Evolutionary conservation across 2,113 vertebrate species (phyloP).

Genomic region (Hepsetus odoe): DNA sequence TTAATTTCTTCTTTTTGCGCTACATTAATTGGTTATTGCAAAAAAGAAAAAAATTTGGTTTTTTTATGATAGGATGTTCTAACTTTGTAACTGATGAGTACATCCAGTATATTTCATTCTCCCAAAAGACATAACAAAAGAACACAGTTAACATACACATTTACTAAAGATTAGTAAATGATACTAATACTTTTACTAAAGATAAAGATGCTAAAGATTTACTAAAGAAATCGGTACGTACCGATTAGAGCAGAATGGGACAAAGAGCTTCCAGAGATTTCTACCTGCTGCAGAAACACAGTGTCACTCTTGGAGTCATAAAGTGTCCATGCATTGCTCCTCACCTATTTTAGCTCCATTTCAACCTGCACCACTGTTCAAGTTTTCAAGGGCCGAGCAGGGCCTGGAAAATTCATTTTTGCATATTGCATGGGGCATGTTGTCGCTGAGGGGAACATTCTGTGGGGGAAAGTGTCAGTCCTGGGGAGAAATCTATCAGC

Average conservation of each 20-base stretch:
- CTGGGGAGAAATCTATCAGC: conserved; percentile 58
- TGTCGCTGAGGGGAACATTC: conserved; percentile 45
- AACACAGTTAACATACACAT: too few relatives aligned
- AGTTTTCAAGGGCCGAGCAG: conserved; percentile 49
- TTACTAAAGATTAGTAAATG: too few relatives aligned
- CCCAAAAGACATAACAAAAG: too few relatives aligned
- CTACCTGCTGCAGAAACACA: background rate
- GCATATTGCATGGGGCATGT: conserved; percentile 53
- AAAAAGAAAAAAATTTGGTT: too few relatives aligned
- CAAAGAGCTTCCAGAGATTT: conserved; percentile 6
- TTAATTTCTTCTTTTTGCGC: too few relatives aligned
- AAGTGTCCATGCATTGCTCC: background rate
- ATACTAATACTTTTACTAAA: too few relatives aligned
- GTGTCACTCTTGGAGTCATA: background rate
- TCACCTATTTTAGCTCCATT: background rate
- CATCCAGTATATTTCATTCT: too few relatives aligned
- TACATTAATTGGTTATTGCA: too few relatives aligned
- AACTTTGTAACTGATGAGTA: too few relatives aligned
- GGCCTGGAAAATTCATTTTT: conserved; percentile 50
- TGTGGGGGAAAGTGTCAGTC: conserved; percentile 45
- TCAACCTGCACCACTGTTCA: conserved; percentile 8
- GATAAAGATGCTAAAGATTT: too few relatives aligned
- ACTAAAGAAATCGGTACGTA: too few relatives aligned
- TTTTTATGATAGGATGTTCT: too few relatives aligned
- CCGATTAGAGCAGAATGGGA: background rate